These are phyloP conservation scores for Criorhina ranunculi DNA, from an alignment of 2,888 invertebrate species.

Conservation along the genomic window DNA sequence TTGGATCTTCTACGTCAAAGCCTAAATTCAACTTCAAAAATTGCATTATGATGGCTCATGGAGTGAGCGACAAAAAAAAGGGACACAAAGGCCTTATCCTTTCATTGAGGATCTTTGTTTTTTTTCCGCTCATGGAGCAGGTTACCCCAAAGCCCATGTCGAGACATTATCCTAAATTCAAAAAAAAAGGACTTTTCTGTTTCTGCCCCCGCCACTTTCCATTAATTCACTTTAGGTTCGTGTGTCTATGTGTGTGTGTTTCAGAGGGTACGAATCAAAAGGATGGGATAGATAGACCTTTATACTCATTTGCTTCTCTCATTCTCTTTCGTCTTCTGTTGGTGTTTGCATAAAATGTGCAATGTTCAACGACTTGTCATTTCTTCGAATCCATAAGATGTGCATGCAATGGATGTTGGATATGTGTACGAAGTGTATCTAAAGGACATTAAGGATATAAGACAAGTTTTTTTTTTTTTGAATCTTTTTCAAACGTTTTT, in stretches of 20 bases:
- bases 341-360: conserved; percentile 68
- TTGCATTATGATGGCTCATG: conserved; percentile 44
- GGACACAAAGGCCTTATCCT: conserved; percentile 8
- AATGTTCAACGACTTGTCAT: conserved; percentile 63
- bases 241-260: not conserved
- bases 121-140: conserved; percentile 2
- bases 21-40: conserved; percentile 41
- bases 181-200: conserved; percentile 29
- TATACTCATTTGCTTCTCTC: conserved; percentile 19
- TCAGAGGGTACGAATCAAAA: conserved; percentile 23
- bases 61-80: not conserved
- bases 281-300: conserved; percentile 35
- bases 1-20: conserved; percentile 4
- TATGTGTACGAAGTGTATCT: conserved; percentile 7
- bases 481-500: conserved; percentile 13
- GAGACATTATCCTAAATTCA: conserved; percentile 44
- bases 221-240: conserved; percentile 15
- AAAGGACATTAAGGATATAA: conserved; percentile 62
- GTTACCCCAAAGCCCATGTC: conserved; percentile 27
- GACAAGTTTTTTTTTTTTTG: conserved; percentile 34
- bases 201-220: not conserved
- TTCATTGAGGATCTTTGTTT: conserved; percentile 5
- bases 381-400: conserved; percentile 43
- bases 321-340: conserved; percentile 41
- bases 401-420: conserved; percentile 20